Evolutionary conservation across 37 sponge, comb jelly and placozoan genomes (phyloP).

Genomic region (Petrosia ficiformis): DNA sequence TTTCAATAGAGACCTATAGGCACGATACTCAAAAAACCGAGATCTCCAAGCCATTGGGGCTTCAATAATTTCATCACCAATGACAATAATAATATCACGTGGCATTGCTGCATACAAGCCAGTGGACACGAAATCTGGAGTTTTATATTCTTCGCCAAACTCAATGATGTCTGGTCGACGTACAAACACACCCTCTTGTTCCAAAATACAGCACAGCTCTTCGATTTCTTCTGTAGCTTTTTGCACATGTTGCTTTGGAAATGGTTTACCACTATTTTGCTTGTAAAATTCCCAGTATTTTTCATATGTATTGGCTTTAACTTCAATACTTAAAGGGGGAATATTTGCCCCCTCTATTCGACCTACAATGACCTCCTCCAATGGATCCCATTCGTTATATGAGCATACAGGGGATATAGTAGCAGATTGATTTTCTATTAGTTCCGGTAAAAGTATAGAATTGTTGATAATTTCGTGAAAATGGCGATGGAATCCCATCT

Average conservation of each 20-base stretch:
- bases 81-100: constrained; percentile 59
- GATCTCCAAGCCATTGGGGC: constrained; percentile 85
- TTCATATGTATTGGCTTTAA: constrained; percentile 54
- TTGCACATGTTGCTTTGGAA: constrained; percentile 25
- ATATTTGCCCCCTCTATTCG: constrained; percentile 49
- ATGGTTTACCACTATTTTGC: constrained; percentile 44
- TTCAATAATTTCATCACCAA: constrained; percentile 82
- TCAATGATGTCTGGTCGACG: constrained; percentile 50
- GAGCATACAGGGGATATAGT: constrained; percentile 28
- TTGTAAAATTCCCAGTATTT: constrained; percentile 45
- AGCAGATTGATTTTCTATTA: too few relatives aligned
- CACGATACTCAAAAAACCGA: constrained; percentile 73
- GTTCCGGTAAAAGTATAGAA: too few relatives aligned
- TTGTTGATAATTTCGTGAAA: too few relatives aligned
- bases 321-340: constrained; percentile 51
- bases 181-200: constrained; percentile 62
- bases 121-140: constrained; percentile 60
- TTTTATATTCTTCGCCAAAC: constrained; percentile 40
- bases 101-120: constrained; percentile 63
- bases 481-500: too few relatives aligned
- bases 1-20: constrained; percentile 66
- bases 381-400: constrained; percentile 73
- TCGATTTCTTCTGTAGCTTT: constrained; percentile 55
- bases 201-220: constrained; percentile 52
- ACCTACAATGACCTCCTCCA: constrained; percentile 70